phyloP scores from a whole-genome alignment of 2,113 vertebrate genomes.

The Azemiops feae region DNA sequence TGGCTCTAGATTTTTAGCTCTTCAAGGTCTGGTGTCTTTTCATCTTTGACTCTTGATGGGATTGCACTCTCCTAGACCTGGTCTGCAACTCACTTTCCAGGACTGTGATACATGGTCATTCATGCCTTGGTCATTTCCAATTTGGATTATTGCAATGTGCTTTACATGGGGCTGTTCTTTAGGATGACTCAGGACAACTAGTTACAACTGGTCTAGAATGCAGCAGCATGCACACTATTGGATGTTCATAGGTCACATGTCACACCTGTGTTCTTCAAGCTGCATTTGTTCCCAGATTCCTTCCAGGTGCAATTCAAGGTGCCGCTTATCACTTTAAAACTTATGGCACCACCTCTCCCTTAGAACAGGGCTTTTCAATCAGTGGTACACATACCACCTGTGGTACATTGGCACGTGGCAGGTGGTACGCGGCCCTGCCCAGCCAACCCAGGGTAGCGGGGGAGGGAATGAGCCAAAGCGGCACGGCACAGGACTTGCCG shows the following conservation, averaged over 20 bases:
- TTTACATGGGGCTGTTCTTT: neutral
- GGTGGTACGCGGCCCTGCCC: too few species aligned
- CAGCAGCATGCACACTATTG: neutral
- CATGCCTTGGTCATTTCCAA: neutral
- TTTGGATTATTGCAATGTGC: neutral
- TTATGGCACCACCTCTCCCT: neutral
- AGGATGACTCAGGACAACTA: neutral
- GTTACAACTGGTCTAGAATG: neutral
- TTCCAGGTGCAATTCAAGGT: neutral
- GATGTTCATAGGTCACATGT: neutral
- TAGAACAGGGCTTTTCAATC: too few species aligned
- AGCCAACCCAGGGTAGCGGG: too few species aligned
- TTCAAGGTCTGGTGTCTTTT: neutral
- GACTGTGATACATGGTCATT: neutral
- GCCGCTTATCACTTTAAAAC: neutral
- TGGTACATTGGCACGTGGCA: too few species aligned
- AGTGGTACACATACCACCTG: too few species aligned
- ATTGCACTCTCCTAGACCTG: neutral
- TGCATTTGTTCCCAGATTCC: neutral
- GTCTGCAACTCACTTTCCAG: neutral
- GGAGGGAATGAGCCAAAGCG: too few species aligned
- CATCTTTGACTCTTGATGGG: neutral
- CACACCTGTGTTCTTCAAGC: neutral
- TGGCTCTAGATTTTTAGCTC: neutral
- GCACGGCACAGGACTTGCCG: too few species aligned